Conservation (phyloP, 2,113 vertebrate genomes). For the Smithornis capensis region DNA sequence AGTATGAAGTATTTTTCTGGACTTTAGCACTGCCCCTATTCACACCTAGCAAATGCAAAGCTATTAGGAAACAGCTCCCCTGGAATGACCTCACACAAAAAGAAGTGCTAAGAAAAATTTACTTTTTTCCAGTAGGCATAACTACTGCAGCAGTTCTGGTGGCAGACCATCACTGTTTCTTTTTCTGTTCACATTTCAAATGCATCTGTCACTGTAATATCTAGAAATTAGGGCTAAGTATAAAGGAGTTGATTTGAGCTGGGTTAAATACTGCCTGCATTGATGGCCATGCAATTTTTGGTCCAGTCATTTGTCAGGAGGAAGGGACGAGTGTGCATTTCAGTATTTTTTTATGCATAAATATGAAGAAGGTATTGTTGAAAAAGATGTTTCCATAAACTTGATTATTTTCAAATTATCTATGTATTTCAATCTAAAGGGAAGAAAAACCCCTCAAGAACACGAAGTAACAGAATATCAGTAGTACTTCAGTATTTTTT, state of each 20-base stretch:
- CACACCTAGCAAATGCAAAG: background rate
- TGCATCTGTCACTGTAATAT: background rate
- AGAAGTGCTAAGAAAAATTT: background rate
- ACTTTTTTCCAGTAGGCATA: background rate
- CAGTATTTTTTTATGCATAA: background rate
- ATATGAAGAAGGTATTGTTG: background rate
- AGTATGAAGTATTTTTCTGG: background rate
- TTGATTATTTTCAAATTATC: background rate
- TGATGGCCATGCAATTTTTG: background rate
- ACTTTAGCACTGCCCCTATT: background rate
- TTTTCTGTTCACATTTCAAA: background rate
- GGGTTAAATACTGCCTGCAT: background rate
- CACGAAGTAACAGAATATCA: background rate
- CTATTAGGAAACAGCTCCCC: background rate
- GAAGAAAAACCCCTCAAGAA: background rate
- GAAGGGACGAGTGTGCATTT: background rate
- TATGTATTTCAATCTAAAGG: background rate
- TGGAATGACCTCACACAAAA: background rate
- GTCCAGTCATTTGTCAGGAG: background rate
- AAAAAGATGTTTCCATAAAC: background rate
- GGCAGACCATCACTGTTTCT: background rate
- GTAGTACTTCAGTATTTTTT: background rate
- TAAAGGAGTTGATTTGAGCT: background rate
- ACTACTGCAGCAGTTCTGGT: background rate
- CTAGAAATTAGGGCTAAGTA: background rate